Base-by-base conservation (phyloP, 2,888 invertebrate species). In the Sabatieria punctata region DNA sequence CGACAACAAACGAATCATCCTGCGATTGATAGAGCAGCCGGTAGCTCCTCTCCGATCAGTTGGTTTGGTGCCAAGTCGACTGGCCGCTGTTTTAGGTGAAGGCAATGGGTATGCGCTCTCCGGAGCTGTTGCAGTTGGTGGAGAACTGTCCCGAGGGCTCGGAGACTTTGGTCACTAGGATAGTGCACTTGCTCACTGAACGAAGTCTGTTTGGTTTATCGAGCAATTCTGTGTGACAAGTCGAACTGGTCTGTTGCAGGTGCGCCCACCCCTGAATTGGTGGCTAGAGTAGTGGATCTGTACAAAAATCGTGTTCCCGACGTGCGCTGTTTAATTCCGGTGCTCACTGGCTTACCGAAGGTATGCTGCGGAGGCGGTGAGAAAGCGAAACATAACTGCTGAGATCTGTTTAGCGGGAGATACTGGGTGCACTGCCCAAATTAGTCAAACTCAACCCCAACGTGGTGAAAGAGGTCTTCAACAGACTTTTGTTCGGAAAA, bases 171-270 rank as follows among this genome's bases (percentile, higher is more conserved):
- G 80, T 97, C 35, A 93, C 91, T 0, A 73, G 91, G 52, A 79
- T 97, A 23, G 85, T 97, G 58, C 91, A 95, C 63, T 82, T 95
- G 57, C 75, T 89, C 38, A 91, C 95, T 0, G 95, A 97, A 65
- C 85, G 82, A 72, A 77, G 78, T 80, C 64, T 62, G 66, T 53
- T n/a, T 44, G 4, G 35, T 15, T 15, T 33, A 33, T 15, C n/a
- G 35, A 33, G 15, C n/a, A n/a, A n/a, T n/a, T n/a, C n/a, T n/a
- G n/a, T n/a, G n/a, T n/a, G n/a, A n/a, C 26, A 30, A 18, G 8
- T 44, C 48, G 8, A n/a, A n/a, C n/a, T n/a, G n/a, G n/a, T n/a
- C n/a, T n/a, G n/a, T n/a, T 61, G 47, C 70, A 76, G 79, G 76
- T 45, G 76, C 82, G 1, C 86, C 86, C 0, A 79, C 81, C 11